These are phyloP conservation scores for Onychomys arenicola DNA, from an alignment of 2,797 vertebrate species.

Conservation along the genomic window DNA sequence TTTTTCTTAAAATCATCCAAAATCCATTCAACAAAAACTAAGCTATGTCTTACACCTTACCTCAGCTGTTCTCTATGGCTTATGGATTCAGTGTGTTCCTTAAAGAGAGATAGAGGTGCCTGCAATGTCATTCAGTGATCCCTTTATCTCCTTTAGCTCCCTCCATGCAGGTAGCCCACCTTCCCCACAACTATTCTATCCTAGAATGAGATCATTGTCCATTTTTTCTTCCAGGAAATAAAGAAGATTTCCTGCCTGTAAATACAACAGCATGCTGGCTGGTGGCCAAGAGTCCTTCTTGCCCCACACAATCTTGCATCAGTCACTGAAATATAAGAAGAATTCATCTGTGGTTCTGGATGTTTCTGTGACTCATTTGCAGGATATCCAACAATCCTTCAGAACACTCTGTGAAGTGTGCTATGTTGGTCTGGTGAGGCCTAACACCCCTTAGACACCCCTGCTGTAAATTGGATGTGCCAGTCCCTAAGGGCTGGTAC, in stretches of 20 bases:
- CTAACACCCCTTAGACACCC: conserved; percentile 85
- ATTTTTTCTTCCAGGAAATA: conserved; percentile 26
- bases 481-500: conserved; percentile 79
- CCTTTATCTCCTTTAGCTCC: conserved; percentile 5
- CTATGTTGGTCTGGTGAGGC: conserved; percentile 72
- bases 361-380: conserved; percentile 86
- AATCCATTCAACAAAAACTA: background rate
- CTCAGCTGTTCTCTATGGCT: background rate
- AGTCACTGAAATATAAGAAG: conserved; percentile 22
- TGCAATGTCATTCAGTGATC: conserved; percentile 18
- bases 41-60: background rate
- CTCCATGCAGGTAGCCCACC: background rate
- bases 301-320: background rate
- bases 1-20: background rate
- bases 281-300: background rate
- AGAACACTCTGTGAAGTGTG: conserved; percentile 57
- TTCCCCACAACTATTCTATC: background rate
- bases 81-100: conserved; percentile 7
- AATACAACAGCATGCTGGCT: background rate
- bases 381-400: conserved; percentile 78
- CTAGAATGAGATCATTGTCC: background rate
- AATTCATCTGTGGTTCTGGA: conserved; percentile 71
- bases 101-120: background rate
- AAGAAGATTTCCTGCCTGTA: background rate
- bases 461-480: conserved; percentile 85